Base-by-base conservation (phyloP, 1,140 invertebrate species). In the Melipona quadrifasciata region DNA sequence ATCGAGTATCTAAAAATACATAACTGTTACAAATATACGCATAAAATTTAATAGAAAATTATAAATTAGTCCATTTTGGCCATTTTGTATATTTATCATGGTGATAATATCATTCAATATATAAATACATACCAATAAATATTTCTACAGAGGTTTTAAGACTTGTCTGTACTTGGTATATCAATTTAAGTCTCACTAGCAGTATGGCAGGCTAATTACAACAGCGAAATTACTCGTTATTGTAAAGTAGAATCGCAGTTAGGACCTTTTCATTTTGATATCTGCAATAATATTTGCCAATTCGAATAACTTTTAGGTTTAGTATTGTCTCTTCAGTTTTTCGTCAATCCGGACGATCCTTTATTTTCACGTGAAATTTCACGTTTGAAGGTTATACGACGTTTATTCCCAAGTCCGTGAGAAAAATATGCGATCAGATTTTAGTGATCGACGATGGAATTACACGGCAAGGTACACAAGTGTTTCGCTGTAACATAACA, bases 381-480 rank as follows among this genome's bases (percentile, higher is more conserved):
- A 2, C 3, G 39, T 19, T 31, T 17, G 65, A 19, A 34, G 16
- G 14, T 31, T 19, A 34, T 1, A 19, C n/a, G 8, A 14, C 55
- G 6, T 27, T 55, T 58, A 31, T 61, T 34, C 2, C 47, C 1
- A 24, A 14, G 8, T 31, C 51, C 51, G 47, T 11, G 39, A 31
- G 55, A 73, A 67, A n/a, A 65, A 65, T 67, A 67, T 19, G 27
- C 17, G 27, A 19, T 67, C 65, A 31, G 17, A 17, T 17, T 67
- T 34, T 21, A 34, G 27, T 34, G 65, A 67, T 67, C 65, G 27
- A 67, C 31, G 65, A 34, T 31, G 17, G 65, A 31, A 67, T 67
- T 67, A 67, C 65, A 67, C 65, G 65, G 27, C 65, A 34, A 67
- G 31, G 65, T 67, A 19, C 65, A 34, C 65, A 67, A 31, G 65